Percentiles rank a stretch among this genome's conserved stretches.
phyloP scores from a whole-genome alignment of 1,140 invertebrate species.

The Pseudobourletiella spinata region DNA sequence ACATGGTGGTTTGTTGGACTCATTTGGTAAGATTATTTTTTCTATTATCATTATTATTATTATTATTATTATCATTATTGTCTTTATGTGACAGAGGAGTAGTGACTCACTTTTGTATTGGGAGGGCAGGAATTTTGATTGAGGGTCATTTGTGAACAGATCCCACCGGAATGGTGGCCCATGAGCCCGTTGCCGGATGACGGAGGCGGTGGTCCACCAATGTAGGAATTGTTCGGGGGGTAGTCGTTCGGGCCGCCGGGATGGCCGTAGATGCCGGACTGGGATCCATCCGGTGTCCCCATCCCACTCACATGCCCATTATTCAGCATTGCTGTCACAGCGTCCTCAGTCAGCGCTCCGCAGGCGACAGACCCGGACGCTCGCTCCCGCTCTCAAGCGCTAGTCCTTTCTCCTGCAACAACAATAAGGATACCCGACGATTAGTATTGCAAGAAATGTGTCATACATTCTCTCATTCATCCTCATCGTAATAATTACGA shows the following conservation, averaged over 20 bases:
- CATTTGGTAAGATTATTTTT: too few species aligned
- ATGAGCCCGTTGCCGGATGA: conserved; percentile 25
- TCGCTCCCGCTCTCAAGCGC: neutral
- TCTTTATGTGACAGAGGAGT: too few species aligned
- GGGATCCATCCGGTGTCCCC: conserved; percentile 9
- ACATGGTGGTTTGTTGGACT: too few species aligned
- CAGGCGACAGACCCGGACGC: too few species aligned
- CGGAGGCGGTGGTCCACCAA: conserved; percentile 20
- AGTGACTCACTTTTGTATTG: conserved; percentile 31
- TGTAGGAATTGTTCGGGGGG: conserved; percentile 15
- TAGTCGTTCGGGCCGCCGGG: conserved; percentile 2
- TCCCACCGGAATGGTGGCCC: conserved; percentile 35
- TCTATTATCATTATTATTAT: too few species aligned
- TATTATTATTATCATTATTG: too few species aligned
- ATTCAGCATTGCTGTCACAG: too few species aligned
- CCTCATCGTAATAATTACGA: too few species aligned
- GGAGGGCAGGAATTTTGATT: conserved; percentile 34
- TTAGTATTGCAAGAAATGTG: too few species aligned
- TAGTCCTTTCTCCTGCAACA: neutral
- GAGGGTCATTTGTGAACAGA: conserved; percentile 35
- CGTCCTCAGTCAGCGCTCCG: too few species aligned
- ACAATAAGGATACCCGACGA: too few species aligned
- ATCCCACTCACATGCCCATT: conserved; percentile 24
- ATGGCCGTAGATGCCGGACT: conserved; percentile 9
- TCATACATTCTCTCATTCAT: too few species aligned